Evolutionary conservation across 2,888 invertebrate genomes (phyloP), one percentile per base, ranked within the genome.

Genomic region (Tenthredo amoena): DNA sequence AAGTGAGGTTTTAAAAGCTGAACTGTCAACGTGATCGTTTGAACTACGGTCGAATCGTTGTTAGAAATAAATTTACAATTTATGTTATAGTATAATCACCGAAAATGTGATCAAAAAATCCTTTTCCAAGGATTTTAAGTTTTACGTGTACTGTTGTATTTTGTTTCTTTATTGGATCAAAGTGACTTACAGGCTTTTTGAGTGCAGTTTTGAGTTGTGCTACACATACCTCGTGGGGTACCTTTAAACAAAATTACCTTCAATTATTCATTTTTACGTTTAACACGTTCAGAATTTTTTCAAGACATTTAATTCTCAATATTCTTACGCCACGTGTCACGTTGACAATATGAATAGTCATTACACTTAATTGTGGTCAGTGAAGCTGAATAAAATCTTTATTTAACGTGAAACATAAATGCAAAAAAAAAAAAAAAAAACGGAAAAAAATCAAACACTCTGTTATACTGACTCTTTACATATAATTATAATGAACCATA

Each of bases 211-310:
- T 90, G 90, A 88, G 91, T 91, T 92, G 92, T 91, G 91, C 89
- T 91, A 92, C 91, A 93, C 92, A 92, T 93, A 93, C 93, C 93
- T 93, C 92, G 92, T 92, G 93, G 93, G 90, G 92, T 92, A 93
- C 93, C 93, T 93, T 93, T 91, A 92, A 93, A 93, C 89, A 93
- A 90, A 92, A 93, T 88, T 89, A 90, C 89, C 89, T 84, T 89
- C 55, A 86, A 86, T 88, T 87, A 74, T 88, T 88, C 85, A 88
- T 91, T 91, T 90, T 89, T 90, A 81, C 81, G 65, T 81, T 83
- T 71, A 83, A 72, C 37, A 72, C 37, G n/a, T 34, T 72, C 71
- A 72, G 26, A 72, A 72, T 37, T 37, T 40, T 72, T 68, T 26
- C 26, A 31, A 68, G 31, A 68, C 34, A 40, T 72, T 43, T 74